Conservation (phyloP, 2,113 vertebrate species). For the Cavia porcellus region DNA sequence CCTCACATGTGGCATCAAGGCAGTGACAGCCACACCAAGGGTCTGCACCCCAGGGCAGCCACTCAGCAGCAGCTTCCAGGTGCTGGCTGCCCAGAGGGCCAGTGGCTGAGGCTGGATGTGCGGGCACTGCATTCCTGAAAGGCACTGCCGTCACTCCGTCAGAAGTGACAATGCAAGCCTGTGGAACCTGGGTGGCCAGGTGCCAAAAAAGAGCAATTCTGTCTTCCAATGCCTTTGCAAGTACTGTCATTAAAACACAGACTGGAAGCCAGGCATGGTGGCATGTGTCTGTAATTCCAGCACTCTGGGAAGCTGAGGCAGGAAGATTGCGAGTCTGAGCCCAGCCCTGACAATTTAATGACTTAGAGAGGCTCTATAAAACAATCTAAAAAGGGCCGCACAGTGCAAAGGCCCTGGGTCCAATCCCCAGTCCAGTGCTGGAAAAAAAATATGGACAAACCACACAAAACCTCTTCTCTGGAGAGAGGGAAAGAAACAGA, state of each 20-base stretch:
- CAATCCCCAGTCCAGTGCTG: background rate
- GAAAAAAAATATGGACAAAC: background rate
- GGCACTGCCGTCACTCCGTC: background rate
- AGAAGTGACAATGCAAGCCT: background rate
- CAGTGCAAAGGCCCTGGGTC: background rate
- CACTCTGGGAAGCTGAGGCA: background rate
- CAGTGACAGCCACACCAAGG: background rate
- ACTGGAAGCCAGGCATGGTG: background rate
- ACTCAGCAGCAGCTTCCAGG: background rate
- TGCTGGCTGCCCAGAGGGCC: background rate
- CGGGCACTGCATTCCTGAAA: background rate
- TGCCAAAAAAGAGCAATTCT: accelerated
- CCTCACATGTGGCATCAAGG: accelerated
- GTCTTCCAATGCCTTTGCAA: background rate
- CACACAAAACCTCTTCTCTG: background rate
- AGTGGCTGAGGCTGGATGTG: accelerated
- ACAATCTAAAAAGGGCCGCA: background rate
- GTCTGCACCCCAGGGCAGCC: background rate
- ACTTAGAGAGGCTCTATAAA: background rate
- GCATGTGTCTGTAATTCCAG: background rate
- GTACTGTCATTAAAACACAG: background rate
- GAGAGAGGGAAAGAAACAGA: accelerated
- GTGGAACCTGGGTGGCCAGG: accelerated
- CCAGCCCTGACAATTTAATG: background rate
- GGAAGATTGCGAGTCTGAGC: background rate